Percentiles rank a stretch among this genome's conserved stretches.
These are phyloP conservation scores for Larimichthys crocea DNA, from an alignment of 2,113 vertebrate species.

Conservation along the genomic window DNA sequence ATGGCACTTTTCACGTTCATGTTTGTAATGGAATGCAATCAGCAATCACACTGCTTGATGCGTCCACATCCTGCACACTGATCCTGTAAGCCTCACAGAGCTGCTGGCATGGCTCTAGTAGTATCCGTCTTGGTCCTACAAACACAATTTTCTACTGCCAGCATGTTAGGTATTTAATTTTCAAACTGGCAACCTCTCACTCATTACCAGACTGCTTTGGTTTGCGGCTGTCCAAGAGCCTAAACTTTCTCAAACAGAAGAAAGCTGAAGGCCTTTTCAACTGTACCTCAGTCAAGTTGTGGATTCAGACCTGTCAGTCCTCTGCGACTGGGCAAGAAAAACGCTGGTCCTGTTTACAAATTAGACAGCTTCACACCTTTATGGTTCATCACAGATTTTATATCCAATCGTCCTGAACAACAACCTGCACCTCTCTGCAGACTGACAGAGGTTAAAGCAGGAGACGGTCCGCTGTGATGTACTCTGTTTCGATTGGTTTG, in stretches of 20 bases:
- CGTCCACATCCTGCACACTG: too few species aligned
- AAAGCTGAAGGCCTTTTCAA: too few species aligned
- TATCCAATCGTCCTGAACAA: too few species aligned
- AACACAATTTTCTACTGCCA: background rate
- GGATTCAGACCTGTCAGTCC: background rate
- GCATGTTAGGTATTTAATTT: background rate
- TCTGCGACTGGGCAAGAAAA: background rate
- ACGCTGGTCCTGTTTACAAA: too few species aligned
- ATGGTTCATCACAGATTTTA: too few species aligned
- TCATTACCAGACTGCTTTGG: background rate
- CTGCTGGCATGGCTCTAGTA: background rate
- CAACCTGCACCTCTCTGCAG: too few species aligned
- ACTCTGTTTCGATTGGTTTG: background rate
- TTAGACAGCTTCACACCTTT: too few species aligned
- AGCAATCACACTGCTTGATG: too few species aligned
- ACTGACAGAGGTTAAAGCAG: background rate
- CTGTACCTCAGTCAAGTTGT: background rate
- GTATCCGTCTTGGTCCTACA: background rate
- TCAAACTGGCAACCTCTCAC: background rate
- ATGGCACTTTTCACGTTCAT: too few species aligned
- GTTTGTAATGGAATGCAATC: too few species aligned
- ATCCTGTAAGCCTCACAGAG: too few species aligned
- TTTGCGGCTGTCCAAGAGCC: background rate
- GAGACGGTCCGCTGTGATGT: background rate
- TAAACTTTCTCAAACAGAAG: background rate